A percentile compares a stretch with the other conserved stretches of the same genome.
These are phyloP conservation scores for Cotesia vestalis DNA, from an alignment of 1,140 invertebrate genomes.

Conservation along the genomic window DNA sequence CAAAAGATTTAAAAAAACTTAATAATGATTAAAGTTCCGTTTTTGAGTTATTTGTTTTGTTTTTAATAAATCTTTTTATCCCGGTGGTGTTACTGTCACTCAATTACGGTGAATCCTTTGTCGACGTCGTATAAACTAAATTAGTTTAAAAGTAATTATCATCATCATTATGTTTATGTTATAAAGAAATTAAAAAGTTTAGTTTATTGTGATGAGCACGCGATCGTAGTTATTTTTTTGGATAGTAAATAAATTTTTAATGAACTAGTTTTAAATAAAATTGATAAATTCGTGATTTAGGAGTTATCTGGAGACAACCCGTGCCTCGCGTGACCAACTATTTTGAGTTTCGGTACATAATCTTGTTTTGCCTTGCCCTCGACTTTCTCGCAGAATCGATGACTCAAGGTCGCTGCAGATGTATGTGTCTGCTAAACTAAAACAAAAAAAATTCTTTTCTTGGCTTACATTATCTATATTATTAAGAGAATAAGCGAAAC, in stretches of 20 bases:
- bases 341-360: constrained; percentile 38
- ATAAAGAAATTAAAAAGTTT: neutral
- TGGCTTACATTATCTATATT: neutral
- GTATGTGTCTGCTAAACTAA: constrained; percentile 9
- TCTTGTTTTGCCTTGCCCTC: constrained; percentile 10
- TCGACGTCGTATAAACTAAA: too few relatives aligned
- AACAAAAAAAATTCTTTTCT: constrained; percentile 12
- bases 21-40: too few relatives aligned
- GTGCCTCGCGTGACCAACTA: constrained; percentile 46
- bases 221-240: neutral
- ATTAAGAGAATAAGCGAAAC: too few relatives aligned
- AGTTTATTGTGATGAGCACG: neutral
- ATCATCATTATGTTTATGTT: neutral
- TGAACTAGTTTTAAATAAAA: neutral
- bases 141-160: neutral
- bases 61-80: too few relatives aligned
- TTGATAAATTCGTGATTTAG: neutral
- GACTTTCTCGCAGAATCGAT: constrained; percentile 38
- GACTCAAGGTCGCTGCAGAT: constrained; percentile 51
- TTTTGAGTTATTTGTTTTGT: too few relatives aligned
- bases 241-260: neutral
- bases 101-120: too few relatives aligned
- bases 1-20: too few relatives aligned
- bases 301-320: constrained; percentile 25
- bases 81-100: too few relatives aligned